Evolutionary conservation across 2,888 invertebrate species (phyloP), one percentile per base, ranked within the genome.

Genomic region (Tachina fera): DNA sequence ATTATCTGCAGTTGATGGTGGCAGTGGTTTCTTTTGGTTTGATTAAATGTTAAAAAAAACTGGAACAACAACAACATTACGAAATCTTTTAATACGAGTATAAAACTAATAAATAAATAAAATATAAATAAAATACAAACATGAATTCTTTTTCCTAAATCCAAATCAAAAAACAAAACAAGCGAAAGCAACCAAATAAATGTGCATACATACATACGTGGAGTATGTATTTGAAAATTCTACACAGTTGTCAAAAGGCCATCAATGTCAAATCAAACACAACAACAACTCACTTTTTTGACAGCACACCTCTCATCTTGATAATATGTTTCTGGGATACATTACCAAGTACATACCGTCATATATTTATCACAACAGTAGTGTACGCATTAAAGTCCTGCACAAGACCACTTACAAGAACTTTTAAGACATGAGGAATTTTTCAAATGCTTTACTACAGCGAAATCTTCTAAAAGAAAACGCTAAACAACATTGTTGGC

Each of bases 201-300:
- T 45, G 45, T 63, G 79, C 22, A 22, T 22, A 22, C 22, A 3
- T 22, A 31, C 31, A 31, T 31, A 31, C 74, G 56, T 68, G 71
- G 47, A 22, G 68, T 83, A 82, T 81, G 68, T 83, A 82, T 81
- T 81, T 74, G 80, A 83, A 77, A 79, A 79, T 79, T 79, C 65
- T 81, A 76, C 74, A 83, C 75, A 86, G 86, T 83, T 87, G 87
- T 87, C 87, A 87, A 87, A 86, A 87, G 86, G 87, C 84, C 87
- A 87, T 88, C 88, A 88, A 86, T 87, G 87, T 88, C 88, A 88
- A 86, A 83, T 85, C 84, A 85, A 86, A 85, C 80, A 85, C 83
- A 85, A 84, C 87, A 87, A 87, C 88, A 88, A 85, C 77, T 84
- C 87, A 87, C 84, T 87, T 87, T 87, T 88, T 87, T 87, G 87